phyloP scores from a whole-genome alignment of 2,888 invertebrate genomes.

The Chelonus formosanus region DNA sequence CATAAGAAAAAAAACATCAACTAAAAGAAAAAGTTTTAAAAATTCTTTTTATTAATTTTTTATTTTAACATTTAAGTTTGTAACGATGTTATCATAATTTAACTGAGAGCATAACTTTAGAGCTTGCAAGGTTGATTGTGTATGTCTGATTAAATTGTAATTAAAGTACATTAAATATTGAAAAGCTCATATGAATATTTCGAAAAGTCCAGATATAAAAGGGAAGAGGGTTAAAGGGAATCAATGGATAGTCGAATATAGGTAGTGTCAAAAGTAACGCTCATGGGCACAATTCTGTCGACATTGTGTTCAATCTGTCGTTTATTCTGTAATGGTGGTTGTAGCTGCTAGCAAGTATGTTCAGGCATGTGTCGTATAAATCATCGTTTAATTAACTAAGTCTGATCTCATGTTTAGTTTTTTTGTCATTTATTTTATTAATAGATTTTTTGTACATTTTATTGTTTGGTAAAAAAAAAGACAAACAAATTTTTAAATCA shows the following conservation, averaged over 20 bases:
- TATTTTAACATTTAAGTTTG: too few species aligned
- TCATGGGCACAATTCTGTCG: slow-evolving; percentile 28
- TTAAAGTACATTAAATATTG: neutral
- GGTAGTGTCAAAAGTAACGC: slow-evolving; percentile 37
- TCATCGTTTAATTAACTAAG: slow-evolving; percentile 20
- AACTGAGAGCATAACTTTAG: neutral
- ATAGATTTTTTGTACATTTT: too few species aligned
- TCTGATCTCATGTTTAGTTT: neutral
- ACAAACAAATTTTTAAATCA: too few species aligned
- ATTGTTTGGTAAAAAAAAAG: too few species aligned
- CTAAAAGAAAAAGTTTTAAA: neutral
- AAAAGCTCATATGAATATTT: slow-evolving; percentile 8
- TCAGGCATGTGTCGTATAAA: slow-evolving; percentile 13
- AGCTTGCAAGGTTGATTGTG: neutral
- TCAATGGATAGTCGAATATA: slow-evolving; percentile 42
- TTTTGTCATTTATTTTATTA: neutral
- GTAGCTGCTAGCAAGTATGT: slow-evolving; percentile 5
- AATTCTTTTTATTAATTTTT: neutral
- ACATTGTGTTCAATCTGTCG: slow-evolving; percentile 42
- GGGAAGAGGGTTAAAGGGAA: slow-evolving; percentile 28
- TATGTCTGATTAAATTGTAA: neutral
- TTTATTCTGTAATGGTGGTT: slow-evolving; percentile 32
- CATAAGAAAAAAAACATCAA: slow-evolving; percentile 20
- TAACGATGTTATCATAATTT: neutral
- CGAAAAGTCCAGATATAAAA: slow-evolving; percentile 1